Conservation (phyloP, 2,888 invertebrate species). For the Axea sp. region DNA sequence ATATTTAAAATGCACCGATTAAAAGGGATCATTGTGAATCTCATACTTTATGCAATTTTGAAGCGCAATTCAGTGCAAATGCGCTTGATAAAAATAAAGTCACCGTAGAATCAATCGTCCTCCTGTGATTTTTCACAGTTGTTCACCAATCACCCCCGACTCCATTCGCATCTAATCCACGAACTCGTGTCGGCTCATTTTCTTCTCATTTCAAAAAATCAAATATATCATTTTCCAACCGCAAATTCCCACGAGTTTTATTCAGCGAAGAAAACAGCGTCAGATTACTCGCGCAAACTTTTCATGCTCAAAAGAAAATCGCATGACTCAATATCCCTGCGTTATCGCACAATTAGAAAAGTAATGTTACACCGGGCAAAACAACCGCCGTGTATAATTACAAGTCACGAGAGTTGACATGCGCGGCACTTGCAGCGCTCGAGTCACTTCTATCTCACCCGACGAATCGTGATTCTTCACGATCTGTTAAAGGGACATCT, state of each 20-base stretch:
- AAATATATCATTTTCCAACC: constrained; percentile 1
- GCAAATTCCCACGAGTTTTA: constrained; percentile 23
- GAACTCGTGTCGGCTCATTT: constrained; percentile 2
- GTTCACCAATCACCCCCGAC: too few species aligned
- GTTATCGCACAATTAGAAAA: constrained; percentile 36
- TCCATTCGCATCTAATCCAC: constrained; percentile 7
- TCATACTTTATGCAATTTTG: too few species aligned
- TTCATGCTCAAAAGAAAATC: constrained; percentile 8
- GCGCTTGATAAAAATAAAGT: too few species aligned
- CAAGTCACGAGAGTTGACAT: constrained; percentile 11
- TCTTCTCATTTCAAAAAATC: not conserved
- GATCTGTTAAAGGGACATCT: constrained; percentile 22
- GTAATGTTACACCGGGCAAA: too few species aligned
- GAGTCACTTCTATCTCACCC: constrained; percentile 10
- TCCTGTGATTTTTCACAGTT: too few species aligned
- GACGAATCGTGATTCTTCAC: constrained; percentile 47
- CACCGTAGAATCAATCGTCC: too few species aligned
- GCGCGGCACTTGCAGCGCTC: too few species aligned
- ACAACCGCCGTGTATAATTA: constrained; percentile 13
- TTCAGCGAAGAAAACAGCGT: constrained; percentile 2
- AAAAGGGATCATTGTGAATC: too few species aligned
- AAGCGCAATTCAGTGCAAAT: too few species aligned
- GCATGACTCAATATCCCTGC: constrained; percentile 29
- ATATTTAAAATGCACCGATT: too few species aligned
- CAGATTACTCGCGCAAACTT: constrained; percentile 2